Conservation (phyloP, 2,113 vertebrate genomes). For the Rhinoptilus africanus region DNA sequence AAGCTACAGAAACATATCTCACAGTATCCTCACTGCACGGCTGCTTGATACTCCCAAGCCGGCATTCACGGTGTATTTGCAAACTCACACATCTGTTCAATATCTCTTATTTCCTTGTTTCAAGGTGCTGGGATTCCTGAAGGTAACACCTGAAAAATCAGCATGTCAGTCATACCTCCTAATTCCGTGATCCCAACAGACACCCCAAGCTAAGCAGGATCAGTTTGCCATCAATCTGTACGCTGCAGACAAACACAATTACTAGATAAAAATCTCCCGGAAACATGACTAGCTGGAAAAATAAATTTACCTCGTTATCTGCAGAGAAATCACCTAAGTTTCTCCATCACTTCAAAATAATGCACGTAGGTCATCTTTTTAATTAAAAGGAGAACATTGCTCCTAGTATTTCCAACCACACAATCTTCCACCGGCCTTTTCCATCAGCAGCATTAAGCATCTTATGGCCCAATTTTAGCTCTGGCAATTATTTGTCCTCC, state of each 20-base stretch:
- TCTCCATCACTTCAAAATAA: background rate
- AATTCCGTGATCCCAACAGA: background rate
- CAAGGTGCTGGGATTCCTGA: background rate
- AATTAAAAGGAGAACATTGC: background rate
- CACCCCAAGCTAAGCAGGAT: background rate
- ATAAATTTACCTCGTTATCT: conserved; percentile 6
- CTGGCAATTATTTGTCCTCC: background rate
- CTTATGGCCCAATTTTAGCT: background rate
- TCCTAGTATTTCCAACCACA: background rate
- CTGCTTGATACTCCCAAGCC: background rate
- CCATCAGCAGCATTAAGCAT: background rate
- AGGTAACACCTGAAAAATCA: background rate
- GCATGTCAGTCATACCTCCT: background rate
- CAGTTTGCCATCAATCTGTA: background rate
- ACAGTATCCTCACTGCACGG: rapidly evolving
- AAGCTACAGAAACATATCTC: background rate
- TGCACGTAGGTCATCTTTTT: background rate
- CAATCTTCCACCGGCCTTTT: background rate
- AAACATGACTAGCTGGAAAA: conserved; percentile 7
- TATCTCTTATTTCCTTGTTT: background rate
- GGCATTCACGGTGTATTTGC: background rate
- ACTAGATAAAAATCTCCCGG: conserved; percentile 37
- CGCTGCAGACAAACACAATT: conserved; percentile 41
- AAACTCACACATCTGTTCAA: background rate
- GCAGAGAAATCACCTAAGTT: background rate